Conservation (phyloP, 2,888 invertebrate genomes). For the Folsomia candida region DNA sequence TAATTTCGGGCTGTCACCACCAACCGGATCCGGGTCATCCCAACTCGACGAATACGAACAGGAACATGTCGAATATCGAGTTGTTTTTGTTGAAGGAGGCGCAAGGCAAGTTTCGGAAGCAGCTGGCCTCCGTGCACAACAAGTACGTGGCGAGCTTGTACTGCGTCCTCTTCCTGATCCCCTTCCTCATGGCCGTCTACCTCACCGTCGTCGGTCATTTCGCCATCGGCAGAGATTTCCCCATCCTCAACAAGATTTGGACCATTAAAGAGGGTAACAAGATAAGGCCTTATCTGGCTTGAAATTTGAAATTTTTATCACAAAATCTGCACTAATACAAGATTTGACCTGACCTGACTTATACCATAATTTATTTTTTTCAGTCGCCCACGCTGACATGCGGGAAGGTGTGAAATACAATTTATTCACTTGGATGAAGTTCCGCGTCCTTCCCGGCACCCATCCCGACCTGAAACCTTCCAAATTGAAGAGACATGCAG, state of each 20-base stretch:
- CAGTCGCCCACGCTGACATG: too few species aligned
- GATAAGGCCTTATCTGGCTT: too few species aligned
- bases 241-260: neutral
- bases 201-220: slow-evolving; percentile 19
- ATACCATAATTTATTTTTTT: too few species aligned
- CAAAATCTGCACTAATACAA: too few species aligned
- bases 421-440: slow-evolving; percentile 24
- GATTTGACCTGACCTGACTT: too few species aligned
- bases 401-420: slow-evolving; percentile 19
- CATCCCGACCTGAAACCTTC: slow-evolving; percentile 13
- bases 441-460: slow-evolving; percentile 12
- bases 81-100: neutral
- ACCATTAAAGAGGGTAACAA: too few species aligned
- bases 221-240: neutral
- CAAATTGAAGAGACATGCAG: neutral
- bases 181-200: slow-evolving; percentile 5
- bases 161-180: neutral
- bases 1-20: too few species aligned
- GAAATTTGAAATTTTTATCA: too few species aligned
- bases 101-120: neutral
- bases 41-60: neutral
- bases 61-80: neutral
- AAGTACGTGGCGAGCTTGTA: neutral
- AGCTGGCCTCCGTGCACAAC: neutral
- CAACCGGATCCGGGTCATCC: neutral